phyloP scores from a whole-genome alignment of 2,113 vertebrate genomes.

The Regulus satrapa region DNA sequence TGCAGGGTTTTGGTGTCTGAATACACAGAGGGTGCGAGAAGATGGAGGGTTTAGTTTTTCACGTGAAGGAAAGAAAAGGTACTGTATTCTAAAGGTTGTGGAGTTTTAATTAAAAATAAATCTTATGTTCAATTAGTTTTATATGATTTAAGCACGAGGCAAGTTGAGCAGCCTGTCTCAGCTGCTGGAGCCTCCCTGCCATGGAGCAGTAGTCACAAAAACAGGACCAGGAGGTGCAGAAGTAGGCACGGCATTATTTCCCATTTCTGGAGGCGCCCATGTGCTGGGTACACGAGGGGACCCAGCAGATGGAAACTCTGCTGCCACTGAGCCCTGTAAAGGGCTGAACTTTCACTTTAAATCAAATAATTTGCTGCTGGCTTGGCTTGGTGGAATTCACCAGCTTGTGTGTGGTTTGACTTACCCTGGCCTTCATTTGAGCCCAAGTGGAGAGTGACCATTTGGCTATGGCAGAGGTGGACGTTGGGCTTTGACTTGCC shows the following conservation, averaged over 20 bases:
- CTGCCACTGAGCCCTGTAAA: not conserved
- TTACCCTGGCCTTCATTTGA: not conserved
- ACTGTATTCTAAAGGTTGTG: not conserved
- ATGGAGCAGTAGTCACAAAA: not conserved
- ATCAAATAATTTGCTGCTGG: not conserved
- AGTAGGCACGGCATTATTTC: not conserved
- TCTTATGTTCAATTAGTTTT: not conserved
- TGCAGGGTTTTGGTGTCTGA: not conserved
- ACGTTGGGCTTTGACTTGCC: not conserved
- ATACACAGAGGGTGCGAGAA: not conserved
- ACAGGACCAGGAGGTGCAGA: not conserved
- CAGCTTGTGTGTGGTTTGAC: rapidly evolving
- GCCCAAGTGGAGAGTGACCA: not conserved
- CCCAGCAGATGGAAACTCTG: not conserved
- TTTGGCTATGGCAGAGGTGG: not conserved
- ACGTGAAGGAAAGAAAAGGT: not conserved
- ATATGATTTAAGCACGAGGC: not conserved
- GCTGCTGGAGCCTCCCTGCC: not conserved
- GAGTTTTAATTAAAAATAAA: not conserved
- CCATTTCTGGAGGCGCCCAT: not conserved
- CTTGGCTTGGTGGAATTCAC: constrained; percentile 15
- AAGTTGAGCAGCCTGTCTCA: not conserved
- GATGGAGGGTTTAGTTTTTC: not conserved
- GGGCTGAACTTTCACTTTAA: not conserved
- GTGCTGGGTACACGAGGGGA: not conserved